Conservation (phyloP, 2,888 invertebrate species). For the Himalopsyche anomala region DNA sequence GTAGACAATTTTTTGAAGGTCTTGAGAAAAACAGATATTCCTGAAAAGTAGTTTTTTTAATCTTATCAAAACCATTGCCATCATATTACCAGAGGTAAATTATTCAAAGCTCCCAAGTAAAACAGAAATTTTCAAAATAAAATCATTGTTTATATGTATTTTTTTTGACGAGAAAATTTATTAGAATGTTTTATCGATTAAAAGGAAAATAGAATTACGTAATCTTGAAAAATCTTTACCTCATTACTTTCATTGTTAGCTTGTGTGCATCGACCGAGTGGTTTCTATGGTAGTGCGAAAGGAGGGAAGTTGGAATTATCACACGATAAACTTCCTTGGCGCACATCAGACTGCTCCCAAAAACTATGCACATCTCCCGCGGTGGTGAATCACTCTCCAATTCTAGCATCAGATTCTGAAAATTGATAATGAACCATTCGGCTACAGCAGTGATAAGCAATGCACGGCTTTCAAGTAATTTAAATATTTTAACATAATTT, state of each 20-base stretch:
- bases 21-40: slow-evolving; percentile 73
- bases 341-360: slow-evolving; percentile 72
- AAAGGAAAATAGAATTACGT: too few species aligned
- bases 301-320: slow-evolving; percentile 71
- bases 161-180: too few species aligned
- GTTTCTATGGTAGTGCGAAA: slow-evolving; percentile 73
- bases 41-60: too few species aligned
- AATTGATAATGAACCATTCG: slow-evolving; percentile 25
- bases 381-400: slow-evolving; percentile 72
- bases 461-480: too few species aligned
- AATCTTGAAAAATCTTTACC: slow-evolving; percentile 67
- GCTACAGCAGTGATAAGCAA: too few species aligned
- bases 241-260: slow-evolving; percentile 69
- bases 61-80: too few species aligned
- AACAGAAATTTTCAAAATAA: too few species aligned
- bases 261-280: slow-evolving; percentile 60
- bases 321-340: slow-evolving; percentile 74
- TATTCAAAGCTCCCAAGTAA: too few species aligned
- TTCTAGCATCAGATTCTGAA: slow-evolving; percentile 72
- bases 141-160: too few species aligned
- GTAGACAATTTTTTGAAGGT: slow-evolving; percentile 72
- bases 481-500: too few species aligned
- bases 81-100: too few species aligned
- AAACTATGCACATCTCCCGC: slow-evolving; percentile 73
- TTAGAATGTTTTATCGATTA: too few species aligned